Conservation (phyloP, 2,797 vertebrate genomes). For the Diplodus puntazzo region DNA sequence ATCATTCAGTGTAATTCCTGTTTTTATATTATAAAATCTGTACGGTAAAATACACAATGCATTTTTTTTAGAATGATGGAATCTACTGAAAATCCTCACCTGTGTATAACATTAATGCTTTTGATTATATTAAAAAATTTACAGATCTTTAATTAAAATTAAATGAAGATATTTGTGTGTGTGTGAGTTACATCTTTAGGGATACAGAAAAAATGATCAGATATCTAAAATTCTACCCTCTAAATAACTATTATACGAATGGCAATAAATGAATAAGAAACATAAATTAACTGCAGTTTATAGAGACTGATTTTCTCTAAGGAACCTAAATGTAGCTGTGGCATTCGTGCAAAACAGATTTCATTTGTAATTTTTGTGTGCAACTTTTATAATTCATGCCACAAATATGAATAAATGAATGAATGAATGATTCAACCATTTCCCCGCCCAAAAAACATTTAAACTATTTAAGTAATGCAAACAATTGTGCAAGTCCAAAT, state of each 20-base stretch:
- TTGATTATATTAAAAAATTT: slow-evolving; percentile 26
- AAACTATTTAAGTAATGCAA: background rate
- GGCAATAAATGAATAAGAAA: no score
- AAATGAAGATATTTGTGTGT: background rate
- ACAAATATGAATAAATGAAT: no score
- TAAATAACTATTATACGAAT: no score
- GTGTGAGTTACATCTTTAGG: background rate
- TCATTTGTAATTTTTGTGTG: no score
- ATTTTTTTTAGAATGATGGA: background rate
- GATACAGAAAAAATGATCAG: background rate
- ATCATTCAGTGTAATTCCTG: background rate
- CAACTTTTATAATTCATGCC: no score
- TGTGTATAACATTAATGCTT: slow-evolving; percentile 34
- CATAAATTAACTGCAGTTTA: no score
- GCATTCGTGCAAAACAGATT: no score
- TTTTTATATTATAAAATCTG: background rate
- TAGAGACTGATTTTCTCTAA: background rate
- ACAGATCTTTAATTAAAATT: background rate
- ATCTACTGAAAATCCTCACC: background rate
- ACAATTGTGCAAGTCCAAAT: background rate
- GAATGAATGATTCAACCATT: no score
- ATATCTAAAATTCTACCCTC: background rate
- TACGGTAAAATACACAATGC: background rate
- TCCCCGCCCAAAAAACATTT: no score
- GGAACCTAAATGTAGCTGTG: no score